A percentile compares a stretch with the other conserved stretches of the same genome.
These are phyloP conservation scores for Turritopsis rubra DNA, from an alignment of 30 jellyfish, hydroid and myxozoan genomes.

Conservation along the genomic window DNA sequence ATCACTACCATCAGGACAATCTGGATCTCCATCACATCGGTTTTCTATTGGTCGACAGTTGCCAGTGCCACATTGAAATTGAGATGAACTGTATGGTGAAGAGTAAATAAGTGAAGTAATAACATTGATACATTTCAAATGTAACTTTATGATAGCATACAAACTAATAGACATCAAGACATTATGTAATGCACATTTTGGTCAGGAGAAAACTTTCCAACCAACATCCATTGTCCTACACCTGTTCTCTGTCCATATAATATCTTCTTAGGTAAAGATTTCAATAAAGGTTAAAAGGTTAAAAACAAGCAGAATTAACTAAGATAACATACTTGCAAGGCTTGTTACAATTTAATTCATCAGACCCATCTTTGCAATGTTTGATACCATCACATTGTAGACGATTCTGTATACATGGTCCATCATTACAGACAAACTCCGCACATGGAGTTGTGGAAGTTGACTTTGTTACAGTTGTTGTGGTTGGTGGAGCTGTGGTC, in stretches of 20 bases:
- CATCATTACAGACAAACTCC: slow-evolving; percentile 51
- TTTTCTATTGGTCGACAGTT: slow-evolving; percentile 34
- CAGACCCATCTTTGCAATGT: slow-evolving; percentile 55
- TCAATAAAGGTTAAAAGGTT: too few relatives aligned
- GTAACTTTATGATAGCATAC: background rate
- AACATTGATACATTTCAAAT: background rate
- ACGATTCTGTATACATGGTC: slow-evolving; percentile 54
- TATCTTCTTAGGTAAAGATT: too few relatives aligned
- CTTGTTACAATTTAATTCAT: slow-evolving; percentile 47
- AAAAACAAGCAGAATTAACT: too few relatives aligned
- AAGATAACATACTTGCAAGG: slow-evolving; percentile 81
- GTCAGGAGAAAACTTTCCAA: too few relatives aligned
- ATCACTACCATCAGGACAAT: slow-evolving; percentile 64
- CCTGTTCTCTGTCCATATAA: too few relatives aligned
- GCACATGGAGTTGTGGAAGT: slow-evolving; percentile 48
- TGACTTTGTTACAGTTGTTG: slow-evolving; percentile 28
- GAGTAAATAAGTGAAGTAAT: background rate
- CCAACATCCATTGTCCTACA: too few relatives aligned
- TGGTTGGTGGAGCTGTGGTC: slow-evolving; percentile 32
- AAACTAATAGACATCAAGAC: background rate
- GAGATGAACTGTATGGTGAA: slow-evolving; percentile 32
- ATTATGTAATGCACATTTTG: too few relatives aligned
- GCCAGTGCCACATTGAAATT: slow-evolving; percentile 61
- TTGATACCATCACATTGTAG: slow-evolving; percentile 65
- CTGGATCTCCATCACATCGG: slow-evolving; percentile 64